These are phyloP conservation scores for Corvus cornix DNA, from an alignment of 2,113 vertebrate genomes.

Conservation along the genomic window DNA sequence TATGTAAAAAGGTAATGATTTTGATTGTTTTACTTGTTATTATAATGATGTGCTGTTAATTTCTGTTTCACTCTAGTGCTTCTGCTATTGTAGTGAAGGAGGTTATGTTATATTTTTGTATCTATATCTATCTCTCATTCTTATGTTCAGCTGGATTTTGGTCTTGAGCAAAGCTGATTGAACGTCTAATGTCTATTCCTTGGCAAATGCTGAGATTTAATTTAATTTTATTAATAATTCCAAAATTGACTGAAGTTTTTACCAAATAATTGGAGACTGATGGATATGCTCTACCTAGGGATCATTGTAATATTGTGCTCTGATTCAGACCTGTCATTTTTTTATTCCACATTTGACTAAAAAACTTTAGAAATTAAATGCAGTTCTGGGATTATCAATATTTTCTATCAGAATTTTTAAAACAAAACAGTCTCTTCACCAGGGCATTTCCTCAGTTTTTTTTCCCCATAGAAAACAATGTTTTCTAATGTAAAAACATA, in stretches of 20 bases:
- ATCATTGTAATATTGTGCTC: not conserved
- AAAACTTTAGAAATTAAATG: not conserved
- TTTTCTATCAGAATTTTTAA: not conserved
- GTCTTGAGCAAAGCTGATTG: not conserved
- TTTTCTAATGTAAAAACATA: not conserved
- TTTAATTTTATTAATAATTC: not conserved
- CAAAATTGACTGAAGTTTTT: not conserved
- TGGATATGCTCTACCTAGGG: not conserved
- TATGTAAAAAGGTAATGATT: not conserved
- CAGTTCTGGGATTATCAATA: not conserved
- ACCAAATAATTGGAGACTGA: not conserved
- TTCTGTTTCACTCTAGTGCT: not conserved
- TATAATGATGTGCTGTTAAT: not conserved
- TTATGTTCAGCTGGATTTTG: not conserved
- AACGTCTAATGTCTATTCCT: not conserved
- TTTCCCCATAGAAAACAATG: not conserved
- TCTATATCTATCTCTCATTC: not conserved
- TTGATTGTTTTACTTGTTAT: not conserved
- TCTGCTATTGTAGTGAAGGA: not conserved
- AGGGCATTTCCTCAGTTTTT: not conserved
- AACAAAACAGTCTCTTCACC: not conserved
- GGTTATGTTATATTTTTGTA: not conserved
- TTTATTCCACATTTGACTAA: not conserved
- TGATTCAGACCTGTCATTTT: not conserved
- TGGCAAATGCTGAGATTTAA: not conserved